phyloP scores from a whole-genome alignment of 2,797 vertebrate species.

The Okamejei kenojei region DNA sequence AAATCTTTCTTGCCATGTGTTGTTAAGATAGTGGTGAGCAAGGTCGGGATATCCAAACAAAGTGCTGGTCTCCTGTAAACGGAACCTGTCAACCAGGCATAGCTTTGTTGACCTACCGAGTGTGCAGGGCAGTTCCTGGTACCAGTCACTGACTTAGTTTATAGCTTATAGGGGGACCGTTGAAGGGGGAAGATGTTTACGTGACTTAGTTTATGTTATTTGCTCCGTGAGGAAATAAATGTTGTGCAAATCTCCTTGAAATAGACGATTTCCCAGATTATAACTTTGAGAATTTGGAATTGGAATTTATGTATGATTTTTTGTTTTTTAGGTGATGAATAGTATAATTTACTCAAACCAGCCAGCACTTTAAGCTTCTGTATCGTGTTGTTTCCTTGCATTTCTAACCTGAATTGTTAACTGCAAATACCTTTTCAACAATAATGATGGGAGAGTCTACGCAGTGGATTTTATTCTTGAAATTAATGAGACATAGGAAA shows the following conservation, averaged over 20 bases:
- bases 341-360: neutral
- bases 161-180: constrained; percentile 52
- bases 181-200: constrained; percentile 70
- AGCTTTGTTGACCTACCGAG: constrained; percentile 75
- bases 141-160: constrained; percentile 71
- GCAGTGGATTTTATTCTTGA: neutral
- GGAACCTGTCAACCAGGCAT: constrained; percentile 80
- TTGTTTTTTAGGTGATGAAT: neutral
- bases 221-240: constrained; percentile 64
- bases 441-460: neutral
- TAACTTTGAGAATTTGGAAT: neutral
- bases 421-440: neutral
- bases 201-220: constrained; percentile 58
- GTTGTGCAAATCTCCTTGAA: constrained; percentile 42
- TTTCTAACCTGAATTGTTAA: neutral
- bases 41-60: constrained; percentile 85
- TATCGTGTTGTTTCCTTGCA: neutral
- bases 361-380: neutral
- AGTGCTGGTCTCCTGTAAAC: constrained; percentile 77
- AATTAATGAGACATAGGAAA: neutral
- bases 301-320: neutral
- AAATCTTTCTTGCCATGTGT: constrained; percentile 86
- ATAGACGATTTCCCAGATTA: neutral
- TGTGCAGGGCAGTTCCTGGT: constrained; percentile 63
- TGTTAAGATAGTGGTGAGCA: constrained; percentile 86